These are phyloP conservation scores for Caligus rogercresseyi DNA, from an alignment of 1,140 invertebrate species.

Conservation along the genomic window DNA sequence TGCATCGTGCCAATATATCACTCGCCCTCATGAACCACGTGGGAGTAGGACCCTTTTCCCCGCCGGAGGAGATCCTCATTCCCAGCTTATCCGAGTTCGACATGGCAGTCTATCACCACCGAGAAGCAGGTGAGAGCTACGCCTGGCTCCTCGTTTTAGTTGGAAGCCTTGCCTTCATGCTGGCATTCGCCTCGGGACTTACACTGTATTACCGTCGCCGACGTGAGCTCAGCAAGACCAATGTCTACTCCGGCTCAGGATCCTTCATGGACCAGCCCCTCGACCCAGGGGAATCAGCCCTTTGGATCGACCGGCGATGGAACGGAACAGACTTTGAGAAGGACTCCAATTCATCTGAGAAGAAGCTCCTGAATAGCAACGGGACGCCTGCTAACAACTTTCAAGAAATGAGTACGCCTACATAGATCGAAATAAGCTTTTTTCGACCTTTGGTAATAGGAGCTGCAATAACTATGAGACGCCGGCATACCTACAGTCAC, in stretches of 20 bases:
- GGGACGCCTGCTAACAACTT: neutral
- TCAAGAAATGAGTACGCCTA: conserved; percentile 17
- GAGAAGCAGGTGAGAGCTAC: neutral
- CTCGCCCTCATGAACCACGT: neutral
- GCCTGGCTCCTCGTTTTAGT: conserved; percentile 10
- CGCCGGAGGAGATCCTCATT: neutral
- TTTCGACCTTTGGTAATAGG: neutral
- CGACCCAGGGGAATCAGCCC: neutral
- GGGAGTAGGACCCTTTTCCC: neutral
- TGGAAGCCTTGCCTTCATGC: conserved; percentile 5
- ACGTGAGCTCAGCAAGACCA: neutral
- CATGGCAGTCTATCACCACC: neutral
- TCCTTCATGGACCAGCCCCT: neutral
- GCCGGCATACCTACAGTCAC: neutral
- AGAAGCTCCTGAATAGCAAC: neutral
- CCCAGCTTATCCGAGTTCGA: neutral
- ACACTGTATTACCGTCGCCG: conserved; percentile 11
- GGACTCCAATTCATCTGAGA: conserved; percentile 16
- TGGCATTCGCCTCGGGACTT: neutral
- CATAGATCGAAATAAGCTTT: conserved; percentile 15
- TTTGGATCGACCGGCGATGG: conserved; percentile 19
- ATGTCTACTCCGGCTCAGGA: neutral
- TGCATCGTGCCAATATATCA: neutral
- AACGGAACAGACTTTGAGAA: neutral
- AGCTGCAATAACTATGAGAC: neutral